These are phyloP conservation scores for Avahi laniger DNA, from an alignment of 2,797 vertebrate species.

Conservation along the genomic window DNA sequence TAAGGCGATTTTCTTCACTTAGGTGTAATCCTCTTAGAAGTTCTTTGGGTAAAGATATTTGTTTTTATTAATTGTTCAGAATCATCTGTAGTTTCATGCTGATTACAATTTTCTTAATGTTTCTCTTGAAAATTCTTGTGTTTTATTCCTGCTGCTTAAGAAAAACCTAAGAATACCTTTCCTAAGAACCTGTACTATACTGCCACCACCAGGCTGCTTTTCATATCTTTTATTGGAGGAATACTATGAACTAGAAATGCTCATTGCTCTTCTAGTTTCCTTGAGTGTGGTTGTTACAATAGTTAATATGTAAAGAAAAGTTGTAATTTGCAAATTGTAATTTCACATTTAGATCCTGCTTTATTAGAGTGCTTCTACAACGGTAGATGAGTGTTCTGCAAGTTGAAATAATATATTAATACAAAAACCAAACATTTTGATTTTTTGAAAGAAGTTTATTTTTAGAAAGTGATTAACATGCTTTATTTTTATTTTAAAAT, in stretches of 20 bases:
- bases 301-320: background rate
- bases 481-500: too few species aligned
- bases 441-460: background rate
- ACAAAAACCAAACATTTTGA: background rate
- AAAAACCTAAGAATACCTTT: background rate
- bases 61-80: background rate
- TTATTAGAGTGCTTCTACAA: background rate
- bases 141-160: background rate
- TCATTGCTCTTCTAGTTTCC: background rate
- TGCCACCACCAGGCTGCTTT: conserved; percentile 51
- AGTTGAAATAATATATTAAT: background rate
- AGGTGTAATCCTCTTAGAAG: background rate
- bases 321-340: background rate
- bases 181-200: background rate
- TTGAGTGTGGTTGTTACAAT: background rate
- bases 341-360: background rate
- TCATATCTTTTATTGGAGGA: background rate
- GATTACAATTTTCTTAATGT: background rate
- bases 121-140: background rate
- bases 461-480: too few species aligned
- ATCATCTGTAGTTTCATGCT: background rate
- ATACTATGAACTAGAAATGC: background rate
- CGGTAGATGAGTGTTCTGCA: background rate
- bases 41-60: background rate
- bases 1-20: background rate